Evolutionary conservation across 2,888 invertebrate species (phyloP).

Genomic region (Andrena bicolor): DNA sequence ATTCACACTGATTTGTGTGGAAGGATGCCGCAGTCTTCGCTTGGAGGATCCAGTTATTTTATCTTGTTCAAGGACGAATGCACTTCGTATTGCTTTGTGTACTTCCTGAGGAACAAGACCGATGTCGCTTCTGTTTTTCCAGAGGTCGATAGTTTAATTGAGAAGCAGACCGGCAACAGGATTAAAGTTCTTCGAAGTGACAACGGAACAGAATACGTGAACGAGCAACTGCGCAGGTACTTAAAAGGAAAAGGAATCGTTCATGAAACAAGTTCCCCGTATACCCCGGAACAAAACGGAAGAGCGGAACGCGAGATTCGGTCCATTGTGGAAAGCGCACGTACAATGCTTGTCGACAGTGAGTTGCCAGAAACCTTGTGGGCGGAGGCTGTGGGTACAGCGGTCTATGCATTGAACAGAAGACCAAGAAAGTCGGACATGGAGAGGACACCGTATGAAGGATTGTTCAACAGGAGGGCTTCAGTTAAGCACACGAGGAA

Average conservation of each 20-base stretch:
- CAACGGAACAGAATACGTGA: constrained; percentile 1
- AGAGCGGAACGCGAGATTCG: neutral
- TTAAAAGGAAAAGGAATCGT: neutral
- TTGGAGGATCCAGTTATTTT: constrained; percentile 1
- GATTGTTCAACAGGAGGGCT: neutral
- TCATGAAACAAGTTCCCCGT: neutral
- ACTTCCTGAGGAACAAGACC: neutral
- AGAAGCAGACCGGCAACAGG: neutral
- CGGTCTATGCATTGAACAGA: neutral
- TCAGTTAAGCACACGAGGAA: constrained; percentile 3
- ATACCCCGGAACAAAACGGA: neutral
- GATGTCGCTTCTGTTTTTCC: neutral
- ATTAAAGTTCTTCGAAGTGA: neutral
- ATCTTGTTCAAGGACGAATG: constrained; percentile 1
- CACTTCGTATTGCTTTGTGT: constrained; percentile 2
- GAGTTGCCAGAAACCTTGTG: neutral
- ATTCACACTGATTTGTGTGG: constrained; percentile 14
- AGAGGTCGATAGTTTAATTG: neutral
- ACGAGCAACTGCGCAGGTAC: neutral
- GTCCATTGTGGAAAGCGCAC: constrained; percentile 2
- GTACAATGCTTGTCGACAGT: neutral
- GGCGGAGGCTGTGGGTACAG: neutral
- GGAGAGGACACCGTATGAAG: neutral
- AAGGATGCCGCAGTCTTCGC: neutral
- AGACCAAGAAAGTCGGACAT: neutral